Base-by-base conservation (phyloP, 2,797 vertebrate species). In the Psittacula derbiana region DNA sequence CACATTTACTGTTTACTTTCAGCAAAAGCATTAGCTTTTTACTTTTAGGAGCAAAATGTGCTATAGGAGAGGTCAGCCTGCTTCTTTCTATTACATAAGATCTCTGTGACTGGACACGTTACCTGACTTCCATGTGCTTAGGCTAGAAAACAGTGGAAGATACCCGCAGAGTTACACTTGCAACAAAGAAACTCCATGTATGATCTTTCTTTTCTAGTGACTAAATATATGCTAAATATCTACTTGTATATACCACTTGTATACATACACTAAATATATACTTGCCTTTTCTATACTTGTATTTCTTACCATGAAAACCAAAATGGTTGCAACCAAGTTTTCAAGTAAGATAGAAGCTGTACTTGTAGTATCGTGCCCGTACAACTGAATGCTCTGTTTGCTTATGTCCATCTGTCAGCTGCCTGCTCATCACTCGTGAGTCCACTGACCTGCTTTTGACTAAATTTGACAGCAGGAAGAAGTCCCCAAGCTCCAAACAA, bases 401-500 rank as follows among this genome's bases (percentile, higher is more conserved):
- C 41, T 78, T 53, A 16, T 52, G 52, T 40, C 90, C 0, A 2
- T 70, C 78, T 88, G 65, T 52, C 76, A 72, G 49, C 72, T 75
- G 62, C 70, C 65, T 91, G n/a, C 76, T 86, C 74, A 93, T 46
- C 9, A 8, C 58, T 72, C 87, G 61, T 24, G 61, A 88, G 69
- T 65, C 67, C 75, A 70, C 52, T 90, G 75, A 89, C 69, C 85
- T 80, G 72, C 73, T 82, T 96, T 76, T 75, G n/a, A 80, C 69
- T 90, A 80, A 65, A 93, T 72, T 12, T 91, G 80, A 78, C 69
- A 90, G 85, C 86, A 92, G 58, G 62, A 94, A 62, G 30, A 90
- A 79, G 36, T 86, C 86, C 58, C 90, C 92, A 90, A 94, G 76
- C 80, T 90, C 81, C 65, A 80, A 83, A 80, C 38, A 58, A 88